Evolutionary conservation across 2,113 vertebrate genomes (phyloP), one percentile per base, ranked within the genome.

Genomic region (Hyperopisus bebe): DNA sequence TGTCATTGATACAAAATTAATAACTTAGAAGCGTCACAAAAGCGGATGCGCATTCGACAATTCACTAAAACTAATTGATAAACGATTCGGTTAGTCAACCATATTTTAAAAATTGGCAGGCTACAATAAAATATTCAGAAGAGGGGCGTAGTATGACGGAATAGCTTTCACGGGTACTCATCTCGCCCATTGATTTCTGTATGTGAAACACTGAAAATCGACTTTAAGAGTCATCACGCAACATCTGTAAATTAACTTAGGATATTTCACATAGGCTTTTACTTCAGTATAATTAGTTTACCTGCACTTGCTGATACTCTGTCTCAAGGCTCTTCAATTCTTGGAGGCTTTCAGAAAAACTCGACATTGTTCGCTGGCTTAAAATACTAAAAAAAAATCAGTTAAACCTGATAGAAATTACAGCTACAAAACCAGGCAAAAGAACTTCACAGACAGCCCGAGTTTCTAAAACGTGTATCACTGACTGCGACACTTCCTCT

Each of bases 311-410:
- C 88, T 98, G 97, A 94, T 96, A 98, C 92, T 97, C 96, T 91
- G 96, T 96, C 93, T 98, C 97, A 91, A 98, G 94, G 91, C 96
- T 96, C 31, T 96, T 95, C 98, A 98, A 99, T 91, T 98, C 97
- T 47, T 95, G 95, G 88, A 97, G 91, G 92, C 97, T 98, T 90
- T 97, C 97, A 3, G 50, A 15, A 0, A 95, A 90, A 66, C 92
- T 92, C 47, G 50, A 87, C 85, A 87, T 87, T 13, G 13, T 53
- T 53, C 15, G 46, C n/a, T 87, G n/a, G 44, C n/a, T 86, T 15
- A 86, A 48, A 86, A 48, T 5, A 24, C 83, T n/a, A 6, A 17
- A 83, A 10, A n/a, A 84, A 27, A n/a, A n/a, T 15, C 44, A 15
- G 15, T 39, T 19, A 80, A 80, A 15, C 35, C 74, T 5, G 3